Base-by-base conservation (phyloP, 2,113 vertebrate genomes). In the Kryptolebias marmoratus region DNA sequence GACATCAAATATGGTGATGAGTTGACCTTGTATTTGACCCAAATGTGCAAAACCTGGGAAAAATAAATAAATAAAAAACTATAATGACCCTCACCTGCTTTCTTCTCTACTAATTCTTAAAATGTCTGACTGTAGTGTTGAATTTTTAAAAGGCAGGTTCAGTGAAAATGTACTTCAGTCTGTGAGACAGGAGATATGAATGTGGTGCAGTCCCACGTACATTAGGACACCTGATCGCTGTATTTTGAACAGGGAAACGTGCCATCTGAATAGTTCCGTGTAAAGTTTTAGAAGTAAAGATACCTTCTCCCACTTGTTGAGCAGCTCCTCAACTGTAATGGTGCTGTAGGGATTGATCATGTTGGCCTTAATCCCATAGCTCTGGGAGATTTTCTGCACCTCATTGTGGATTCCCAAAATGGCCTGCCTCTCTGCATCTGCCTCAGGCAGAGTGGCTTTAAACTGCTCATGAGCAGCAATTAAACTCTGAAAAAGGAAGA, bases 221-320 rank as follows among this genome's bases (percentile, higher is more conserved):
- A 36, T 3, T 36, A 36, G 36, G 36, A 36, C 32, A 5, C 8
- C 39, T 42, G 39, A 9, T 42, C 9, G 8, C 39, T 42, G 39
- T 42, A 42, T 44, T 60, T 22, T 11, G n/a, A 44, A 27, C 10
- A 12, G 16, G 7, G 36, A 27, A 56, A 56, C 31, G 16, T 18
- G 36, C 13, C 59, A 28, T 65, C 47, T 14, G 22, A 22, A 5
- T 54, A 63, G n/a, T 64, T 0, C 0, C 28, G 57, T 27, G 31
- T 18, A 22, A 42, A 54, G 48, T 63, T 55, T 68, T n/a, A 42
- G 72, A 61, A 73, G 22, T 11, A 6, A 53, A 32, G 22, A 32
- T 89, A 98, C 97, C 96, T 98, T 98, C 69, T 98, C 98, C 98
- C 98, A 99, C 90, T 98, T 99, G 89, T 83, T 90, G 45, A 95